A percentile compares a stretch with the other conserved stretches of the same genome.
phyloP scores from a whole-genome alignment of 2,797 vertebrate species.

The Gymnothorax javanicus region DNA sequence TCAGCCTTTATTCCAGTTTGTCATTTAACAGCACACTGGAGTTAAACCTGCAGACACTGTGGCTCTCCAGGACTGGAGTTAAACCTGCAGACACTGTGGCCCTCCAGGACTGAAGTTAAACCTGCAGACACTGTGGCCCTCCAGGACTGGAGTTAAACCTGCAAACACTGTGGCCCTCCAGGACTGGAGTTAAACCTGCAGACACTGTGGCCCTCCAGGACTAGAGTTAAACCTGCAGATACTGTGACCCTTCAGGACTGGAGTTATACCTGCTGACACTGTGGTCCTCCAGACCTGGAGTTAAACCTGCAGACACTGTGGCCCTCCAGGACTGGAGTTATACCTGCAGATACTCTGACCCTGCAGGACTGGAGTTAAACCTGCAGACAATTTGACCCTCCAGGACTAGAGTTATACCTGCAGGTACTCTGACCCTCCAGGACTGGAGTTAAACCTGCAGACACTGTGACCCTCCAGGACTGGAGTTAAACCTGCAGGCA shows the following conservation, averaged over 20 bases:
- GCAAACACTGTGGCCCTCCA: neutral
- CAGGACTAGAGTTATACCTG: neutral
- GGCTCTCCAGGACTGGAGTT: slow-evolving; percentile 2
- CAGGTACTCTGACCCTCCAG: neutral
- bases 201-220: too few species aligned
- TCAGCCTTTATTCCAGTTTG: neutral
- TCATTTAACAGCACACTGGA: neutral
- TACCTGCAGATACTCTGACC: too few species aligned
- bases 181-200: too few species aligned
- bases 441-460: slow-evolving; percentile 2
- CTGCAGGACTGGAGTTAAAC: neutral
- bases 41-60: neutral
- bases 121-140: neutral
- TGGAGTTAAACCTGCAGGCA: neutral
- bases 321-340: too few species aligned
- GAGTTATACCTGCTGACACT: too few species aligned
- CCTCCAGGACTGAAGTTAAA: neutral
- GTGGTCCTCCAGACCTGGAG: too few species aligned
- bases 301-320: too few species aligned
- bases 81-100: neutral
- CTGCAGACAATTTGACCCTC: neutral
- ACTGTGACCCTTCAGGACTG: too few species aligned
- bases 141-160: neutral
- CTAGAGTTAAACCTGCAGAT: too few species aligned
- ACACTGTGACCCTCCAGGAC: neutral